These are phyloP conservation scores for Hippasteria phrygiana DNA, from an alignment of 53 echinoderm and acorn worm genomes.

Conservation along the genomic window DNA sequence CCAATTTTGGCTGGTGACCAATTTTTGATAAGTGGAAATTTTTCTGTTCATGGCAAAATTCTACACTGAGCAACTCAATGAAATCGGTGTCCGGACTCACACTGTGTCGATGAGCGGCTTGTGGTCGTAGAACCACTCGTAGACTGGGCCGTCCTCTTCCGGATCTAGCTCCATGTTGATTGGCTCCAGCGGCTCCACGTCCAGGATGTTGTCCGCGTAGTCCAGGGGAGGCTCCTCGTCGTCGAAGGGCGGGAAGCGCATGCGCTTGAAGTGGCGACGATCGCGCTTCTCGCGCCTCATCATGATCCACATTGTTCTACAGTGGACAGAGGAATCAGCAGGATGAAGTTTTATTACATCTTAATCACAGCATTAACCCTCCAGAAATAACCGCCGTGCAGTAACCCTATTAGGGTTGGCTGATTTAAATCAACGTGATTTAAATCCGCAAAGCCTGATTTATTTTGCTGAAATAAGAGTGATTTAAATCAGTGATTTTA, in stretches of 20 bases:
- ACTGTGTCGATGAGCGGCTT: slow-evolving; percentile 91
- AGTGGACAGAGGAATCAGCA: background rate
- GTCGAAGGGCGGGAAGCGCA: slow-evolving; percentile 99
- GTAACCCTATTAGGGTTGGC: no score
- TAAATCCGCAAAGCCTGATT: no score
- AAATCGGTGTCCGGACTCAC: slow-evolving; percentile 58
- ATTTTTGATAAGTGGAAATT: no score
- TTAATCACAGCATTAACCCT: no score
- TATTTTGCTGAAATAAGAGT: no score
- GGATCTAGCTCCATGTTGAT: slow-evolving; percentile 99
- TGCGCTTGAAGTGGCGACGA: slow-evolving; percentile 98
- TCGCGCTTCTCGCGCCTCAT: slow-evolving; percentile 99
- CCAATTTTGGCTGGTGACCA: no score
- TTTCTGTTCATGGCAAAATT: no score
- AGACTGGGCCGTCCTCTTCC: slow-evolving; percentile 95
- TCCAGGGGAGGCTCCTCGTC: slow-evolving; percentile 99
- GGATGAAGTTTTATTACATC: no score
- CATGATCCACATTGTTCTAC: slow-evolving; percentile 99
- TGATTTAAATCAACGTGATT: no score
- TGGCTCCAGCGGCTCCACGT: slow-evolving; percentile 96
- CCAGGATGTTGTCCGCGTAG: slow-evolving; percentile 97
- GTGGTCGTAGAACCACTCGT: slow-evolving; percentile 99
- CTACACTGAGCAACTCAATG: background rate
- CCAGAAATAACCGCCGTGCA: no score
- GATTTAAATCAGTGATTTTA: no score